Percentiles rank a stretch among this genome's conserved stretches.
These are phyloP conservation scores for Sciurus carolinensis DNA, from an alignment of 2,797 vertebrate species.

Conservation along the genomic window DNA sequence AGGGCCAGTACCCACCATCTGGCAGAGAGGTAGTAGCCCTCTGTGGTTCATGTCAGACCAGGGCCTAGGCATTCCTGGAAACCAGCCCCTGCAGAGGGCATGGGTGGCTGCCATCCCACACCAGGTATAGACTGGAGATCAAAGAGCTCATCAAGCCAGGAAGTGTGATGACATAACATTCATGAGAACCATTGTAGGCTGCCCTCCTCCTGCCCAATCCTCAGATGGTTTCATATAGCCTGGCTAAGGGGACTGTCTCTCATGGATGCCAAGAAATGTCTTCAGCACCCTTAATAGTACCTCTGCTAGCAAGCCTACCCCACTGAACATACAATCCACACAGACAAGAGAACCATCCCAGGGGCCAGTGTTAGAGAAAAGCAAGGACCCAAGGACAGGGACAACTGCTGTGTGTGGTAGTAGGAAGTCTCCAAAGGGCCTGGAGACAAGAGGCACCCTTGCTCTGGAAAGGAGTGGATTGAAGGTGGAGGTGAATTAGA, in stretches of 20 bases:
- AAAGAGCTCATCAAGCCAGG: constrained; percentile 29
- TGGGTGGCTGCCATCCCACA: neutral
- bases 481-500: neutral
- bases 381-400: neutral
- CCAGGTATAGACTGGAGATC: neutral
- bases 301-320: neutral
- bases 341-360: neutral
- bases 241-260: neutral
- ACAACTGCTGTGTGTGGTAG: neutral
- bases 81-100: neutral
- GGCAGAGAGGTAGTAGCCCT: neutral
- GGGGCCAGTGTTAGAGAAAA: neutral
- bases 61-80: constrained; percentile 43
- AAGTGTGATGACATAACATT: neutral
- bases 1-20: neutral
- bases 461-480: neutral
- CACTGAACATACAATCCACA: neutral
- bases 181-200: neutral
- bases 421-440: neutral
- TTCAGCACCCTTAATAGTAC: neutral
- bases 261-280: neutral
- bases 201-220: neutral
- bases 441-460: neutral
- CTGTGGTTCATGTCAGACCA: neutral
- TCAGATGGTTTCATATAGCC: neutral